These are phyloP conservation scores for Mactromeris polynyma DNA, from an alignment of 2,888 invertebrate genomes.

Conservation along the genomic window DNA sequence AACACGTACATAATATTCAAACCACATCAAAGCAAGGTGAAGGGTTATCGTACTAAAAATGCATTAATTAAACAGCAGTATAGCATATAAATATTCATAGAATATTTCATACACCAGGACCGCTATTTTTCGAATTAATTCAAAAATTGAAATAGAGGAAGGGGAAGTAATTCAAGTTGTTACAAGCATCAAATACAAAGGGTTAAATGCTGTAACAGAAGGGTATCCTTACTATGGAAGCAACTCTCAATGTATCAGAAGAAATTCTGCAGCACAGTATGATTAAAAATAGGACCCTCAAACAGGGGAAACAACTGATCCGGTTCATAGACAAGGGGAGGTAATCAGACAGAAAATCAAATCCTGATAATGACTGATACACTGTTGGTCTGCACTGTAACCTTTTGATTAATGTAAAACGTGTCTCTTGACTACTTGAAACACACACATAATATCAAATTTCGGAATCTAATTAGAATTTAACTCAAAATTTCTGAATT, in stretches of 20 bases:
- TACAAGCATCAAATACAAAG: background rate
- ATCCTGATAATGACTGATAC: background rate
- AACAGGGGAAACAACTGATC: background rate
- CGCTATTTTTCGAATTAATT: background rate
- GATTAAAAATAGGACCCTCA: background rate
- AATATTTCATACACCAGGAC: background rate
- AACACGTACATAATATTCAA: background rate
- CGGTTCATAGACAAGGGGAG: background rate
- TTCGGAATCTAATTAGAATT: background rate
- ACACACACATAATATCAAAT: no score
- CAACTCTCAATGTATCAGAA: background rate
- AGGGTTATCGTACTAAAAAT: background rate
- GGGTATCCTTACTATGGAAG: background rate
- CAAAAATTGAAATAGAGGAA: background rate
- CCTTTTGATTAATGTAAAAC: background rate
- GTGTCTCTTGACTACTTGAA: background rate
- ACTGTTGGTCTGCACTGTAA: no score
- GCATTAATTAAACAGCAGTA: background rate
- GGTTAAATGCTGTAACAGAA: no score
- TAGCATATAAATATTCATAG: background rate
- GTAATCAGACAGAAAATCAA: background rate
- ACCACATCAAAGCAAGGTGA: background rate
- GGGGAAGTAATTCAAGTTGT: background rate
- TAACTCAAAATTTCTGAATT: background rate
- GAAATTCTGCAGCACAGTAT: background rate